Base-by-base conservation (phyloP, 2,888 invertebrate genomes). In the Protula sp. region DNA sequence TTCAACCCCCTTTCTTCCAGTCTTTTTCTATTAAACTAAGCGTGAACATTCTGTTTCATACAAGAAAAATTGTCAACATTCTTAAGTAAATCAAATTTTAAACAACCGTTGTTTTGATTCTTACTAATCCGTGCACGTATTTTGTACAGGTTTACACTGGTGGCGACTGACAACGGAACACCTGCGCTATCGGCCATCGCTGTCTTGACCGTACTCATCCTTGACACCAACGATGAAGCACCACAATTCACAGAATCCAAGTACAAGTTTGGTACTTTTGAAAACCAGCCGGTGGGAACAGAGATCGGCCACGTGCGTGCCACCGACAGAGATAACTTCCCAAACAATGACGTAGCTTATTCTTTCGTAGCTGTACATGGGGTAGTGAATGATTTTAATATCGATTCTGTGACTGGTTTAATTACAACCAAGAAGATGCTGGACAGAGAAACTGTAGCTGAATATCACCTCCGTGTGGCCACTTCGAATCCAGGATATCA, bases 151-250 rank as follows among this genome's bases (percentile, higher is more conserved):
- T 75, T 76, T 60, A 66, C 64, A 2, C 71, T 77, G 3, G 58
- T 70, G 3, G 76, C 72, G n/a, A 67, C 62, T 3, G 77, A 77
- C 62, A 67, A 71, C 38, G 75, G 75, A 0, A 62, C 60, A 3
- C 73, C 75, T 0, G 58, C 70, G 1, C 50, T 66, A 55, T 70
- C 71, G 30, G 67, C 70, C 30, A 70, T 71, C 3, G 70, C 70
- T 5, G 66, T 60, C 3, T 69, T 76, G 0, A 67, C 61, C 14
- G 64, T 78, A 9, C 62, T 64, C 50, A 68, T 78, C 3, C 58
- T 67, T 9, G 77, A 77, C 55, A 62, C 70, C n/a, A 60, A 67
- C 56, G 67, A 67, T 48, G 62, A 67, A 19, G 30, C 48, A 2
- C 67, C 67, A 3, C 27, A 29, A 29, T 67, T 67, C 57, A n/a